Base-by-base conservation (phyloP, 2,113 vertebrate genomes). In the Sander lucioperca region DNA sequence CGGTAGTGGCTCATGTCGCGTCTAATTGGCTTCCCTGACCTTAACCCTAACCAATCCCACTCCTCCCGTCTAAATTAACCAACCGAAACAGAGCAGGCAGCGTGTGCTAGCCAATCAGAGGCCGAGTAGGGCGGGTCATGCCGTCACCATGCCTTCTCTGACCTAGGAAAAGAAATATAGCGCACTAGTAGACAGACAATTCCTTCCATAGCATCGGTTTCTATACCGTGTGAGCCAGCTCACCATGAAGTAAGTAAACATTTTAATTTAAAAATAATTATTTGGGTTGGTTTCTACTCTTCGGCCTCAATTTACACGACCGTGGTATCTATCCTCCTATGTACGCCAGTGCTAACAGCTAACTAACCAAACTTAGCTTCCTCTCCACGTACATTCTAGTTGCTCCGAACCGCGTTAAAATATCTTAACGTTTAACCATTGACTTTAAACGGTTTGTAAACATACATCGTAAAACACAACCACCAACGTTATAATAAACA, bases 221-320 rank as follows among this genome's bases (percentile, higher is more conserved):
- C 0, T 4, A 0, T 3, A 16, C 1, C 0, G 1, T n/a, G 2
- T 2, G 36, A 4, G 4, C 12, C 11, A 8, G 9, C 15, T 48
- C 64, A 85, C 1, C 63, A 94, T 94, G 93, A 94, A 94, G 93
- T 94, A 63, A 92, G 93, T 91, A 1, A n/a, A 65, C 14, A n/a
- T 30, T 7, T 21, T 25, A 0, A 23, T 2, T 15, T 15, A 21
- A 2, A 12, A 53, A 3, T 2, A 2, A 39, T 6, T 21, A 8
- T 30, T 14, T 27, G 0, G 0, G 5, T 7, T 65, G 65, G 0
- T 39, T 7, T n/a, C 1, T n/a, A 1, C 4, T 45, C 2, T 56
- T 59, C 1, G 4, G 25, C 9, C 0, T 33, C 48, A 43, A 16
- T 56, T 51, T 0, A 25, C 2, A 3, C 9, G 2, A 3, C 15